These are phyloP conservation scores for Gymnocephalus cernua DNA, from an alignment of 2,113 vertebrate species.

Conservation along the genomic window DNA sequence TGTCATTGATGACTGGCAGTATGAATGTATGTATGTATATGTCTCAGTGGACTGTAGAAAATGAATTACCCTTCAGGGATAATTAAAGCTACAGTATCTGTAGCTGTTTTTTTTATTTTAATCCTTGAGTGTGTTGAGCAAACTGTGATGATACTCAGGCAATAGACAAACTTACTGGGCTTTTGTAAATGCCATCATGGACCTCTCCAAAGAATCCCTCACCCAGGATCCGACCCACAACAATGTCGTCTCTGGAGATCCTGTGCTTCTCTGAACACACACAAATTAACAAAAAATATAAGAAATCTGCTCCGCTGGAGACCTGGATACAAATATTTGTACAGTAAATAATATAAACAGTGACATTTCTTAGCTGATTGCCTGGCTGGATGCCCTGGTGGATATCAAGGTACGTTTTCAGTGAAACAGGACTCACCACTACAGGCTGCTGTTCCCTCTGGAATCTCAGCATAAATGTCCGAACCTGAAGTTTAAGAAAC, in stretches of 20 bases:
- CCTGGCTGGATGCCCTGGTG: no score
- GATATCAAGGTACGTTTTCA: not conserved
- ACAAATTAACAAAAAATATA: not conserved
- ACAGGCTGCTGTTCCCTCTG: constrained; percentile 68
- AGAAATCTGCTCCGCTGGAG: not conserved
- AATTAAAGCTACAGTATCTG: no score
- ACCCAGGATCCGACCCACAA: constrained; percentile 89
- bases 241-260: constrained; percentile 85
- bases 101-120: not conserved
- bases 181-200: constrained; percentile 91
- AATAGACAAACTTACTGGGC: constrained; percentile 82
- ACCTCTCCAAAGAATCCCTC: constrained; percentile 97
- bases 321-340: not conserved
- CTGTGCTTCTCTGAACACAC: constrained; percentile 75
- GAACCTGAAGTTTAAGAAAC: constrained; percentile 80
- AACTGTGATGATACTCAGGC: not conserved
- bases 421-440: constrained; percentile 47
- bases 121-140: not conserved
- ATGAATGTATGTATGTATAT: no score
- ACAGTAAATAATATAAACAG: not conserved
- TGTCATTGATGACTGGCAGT: no score
- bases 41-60: no score
- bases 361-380: not conserved
- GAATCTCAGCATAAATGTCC: constrained; percentile 94
- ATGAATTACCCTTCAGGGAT: no score